Conservation (phyloP, 2,113 vertebrate species). For the Bufo gargarizans region DNA sequence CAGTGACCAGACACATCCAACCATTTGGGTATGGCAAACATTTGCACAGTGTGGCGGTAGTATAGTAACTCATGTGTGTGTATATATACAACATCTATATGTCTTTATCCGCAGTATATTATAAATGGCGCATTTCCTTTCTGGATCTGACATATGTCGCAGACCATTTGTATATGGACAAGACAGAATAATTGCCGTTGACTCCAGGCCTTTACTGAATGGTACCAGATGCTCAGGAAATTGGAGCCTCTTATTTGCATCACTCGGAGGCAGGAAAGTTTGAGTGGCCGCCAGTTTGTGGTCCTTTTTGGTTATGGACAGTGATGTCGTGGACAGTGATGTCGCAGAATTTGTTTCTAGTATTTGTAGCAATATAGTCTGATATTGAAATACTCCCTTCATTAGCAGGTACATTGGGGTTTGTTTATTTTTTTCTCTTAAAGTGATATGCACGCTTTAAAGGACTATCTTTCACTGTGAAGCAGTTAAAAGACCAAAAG, state of each 20-base stretch:
- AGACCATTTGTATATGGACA: neutral
- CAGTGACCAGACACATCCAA: neutral
- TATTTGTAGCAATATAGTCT: neutral
- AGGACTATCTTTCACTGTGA: neutral
- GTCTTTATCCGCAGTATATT: neutral
- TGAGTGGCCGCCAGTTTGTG: neutral
- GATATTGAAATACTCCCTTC: neutral
- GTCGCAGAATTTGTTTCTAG: neutral
- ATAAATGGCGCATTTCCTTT: neutral
- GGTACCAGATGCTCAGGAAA: constrained; percentile 5
- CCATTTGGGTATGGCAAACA: neutral
- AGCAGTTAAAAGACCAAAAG: neutral
- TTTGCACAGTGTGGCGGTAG: neutral
- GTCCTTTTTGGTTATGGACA: neutral
- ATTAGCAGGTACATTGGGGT: neutral
- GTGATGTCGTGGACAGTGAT: neutral
- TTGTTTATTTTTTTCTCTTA: neutral
- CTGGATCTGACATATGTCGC: neutral
- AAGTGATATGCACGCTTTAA: neutral
- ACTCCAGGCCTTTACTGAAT: constrained; percentile 1
- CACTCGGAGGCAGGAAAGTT: neutral
- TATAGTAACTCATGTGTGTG: neutral
- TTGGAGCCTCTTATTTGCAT: neutral
- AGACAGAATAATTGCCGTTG: neutral
- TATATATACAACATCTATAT: neutral